Base-by-base conservation (phyloP, 2,113 vertebrate species). In the Boleophthalmus pectinirostris region DNA sequence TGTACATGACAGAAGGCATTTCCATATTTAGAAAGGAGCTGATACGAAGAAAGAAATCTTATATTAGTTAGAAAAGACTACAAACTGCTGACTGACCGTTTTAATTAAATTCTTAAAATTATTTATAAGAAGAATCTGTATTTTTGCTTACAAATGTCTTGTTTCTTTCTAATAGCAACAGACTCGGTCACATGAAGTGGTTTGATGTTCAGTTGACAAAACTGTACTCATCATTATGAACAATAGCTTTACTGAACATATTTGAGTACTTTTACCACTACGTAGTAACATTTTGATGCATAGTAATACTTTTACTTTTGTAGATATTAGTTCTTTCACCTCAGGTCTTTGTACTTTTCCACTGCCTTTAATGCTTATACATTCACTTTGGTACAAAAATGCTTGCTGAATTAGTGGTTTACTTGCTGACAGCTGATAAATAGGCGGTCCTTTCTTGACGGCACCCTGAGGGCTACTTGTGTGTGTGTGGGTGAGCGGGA, bases 391-490 rank as follows among this genome's bases (percentile, higher is more conserved):
- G 45, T 86, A 77, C 68, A 79, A 90, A 77, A 78, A 75, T 68
- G 81, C 81, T 84, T 91, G 91, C 92, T 92, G 92, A 92, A 90
- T 90, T 86, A 87, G 76, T 51, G 71, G 75, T 91, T 92, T 92
- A 86, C 84, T 89, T 94, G 88, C 91, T 93, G 93, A 92, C 86
- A 89, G 79, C 82, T 91, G 91, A 94, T 92, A 92, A 92, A 93
- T 88, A 87, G 73, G 74, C 74, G 70, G 85, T 74, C 82, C 88
- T 89, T 87, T 84, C 82, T 83, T 86, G 89, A 92, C 82, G 90
- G 87, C 90, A 86, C 88, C 91, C 88, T 29, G 85, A 89, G 90
- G 89, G 88, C 78, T 85, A 77, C 58, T 69, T 69, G 58, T 78
- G 77, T 76, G 65, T 78, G 74, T 43, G 61, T 71, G 71, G 11